Conservation (phyloP, 2,113 vertebrate species). For the Varanus salvator region DNA sequence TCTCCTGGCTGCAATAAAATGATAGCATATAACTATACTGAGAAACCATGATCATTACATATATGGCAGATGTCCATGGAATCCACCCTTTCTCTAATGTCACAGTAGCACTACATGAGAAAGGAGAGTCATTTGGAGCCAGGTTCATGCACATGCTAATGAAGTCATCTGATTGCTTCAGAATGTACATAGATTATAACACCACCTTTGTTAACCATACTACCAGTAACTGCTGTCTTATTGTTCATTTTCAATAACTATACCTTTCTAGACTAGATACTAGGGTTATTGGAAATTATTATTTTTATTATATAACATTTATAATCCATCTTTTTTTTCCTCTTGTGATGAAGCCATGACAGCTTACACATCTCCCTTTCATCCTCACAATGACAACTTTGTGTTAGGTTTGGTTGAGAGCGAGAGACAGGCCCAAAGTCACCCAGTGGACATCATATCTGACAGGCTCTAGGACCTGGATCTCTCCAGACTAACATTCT, state of each 20-base stretch:
- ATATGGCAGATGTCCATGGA: slow-evolving; percentile 27
- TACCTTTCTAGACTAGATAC: too few relatives aligned
- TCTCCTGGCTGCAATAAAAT: slow-evolving; percentile 37
- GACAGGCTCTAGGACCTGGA: too few relatives aligned
- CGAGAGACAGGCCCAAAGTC: too few relatives aligned
- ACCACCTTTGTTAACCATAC: background rate
- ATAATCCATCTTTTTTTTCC: too few relatives aligned
- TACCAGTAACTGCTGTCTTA: background rate
- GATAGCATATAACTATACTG: slow-evolving; percentile 37
- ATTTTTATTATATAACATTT: too few relatives aligned
- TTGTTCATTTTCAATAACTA: background rate
- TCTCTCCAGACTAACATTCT: too few relatives aligned
- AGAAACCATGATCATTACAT: background rate
- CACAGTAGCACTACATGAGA: slow-evolving; percentile 35
- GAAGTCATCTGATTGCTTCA: slow-evolving; percentile 13
- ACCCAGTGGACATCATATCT: too few relatives aligned
- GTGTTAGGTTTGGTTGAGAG: too few relatives aligned
- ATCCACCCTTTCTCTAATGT: slow-evolving; percentile 13
- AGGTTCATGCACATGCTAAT: slow-evolving; percentile 3
- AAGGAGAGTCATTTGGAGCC: slow-evolving; percentile 20
- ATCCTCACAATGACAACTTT: too few relatives aligned
- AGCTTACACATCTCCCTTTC: too few relatives aligned
- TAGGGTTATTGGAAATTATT: too few relatives aligned
- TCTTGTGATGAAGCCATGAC: too few relatives aligned
- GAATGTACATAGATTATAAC: background rate